Evolutionary conservation across 2,113 vertebrate species (phyloP), one percentile per base, ranked within the genome.

Genomic region (Dromiciops gliroides): DNA sequence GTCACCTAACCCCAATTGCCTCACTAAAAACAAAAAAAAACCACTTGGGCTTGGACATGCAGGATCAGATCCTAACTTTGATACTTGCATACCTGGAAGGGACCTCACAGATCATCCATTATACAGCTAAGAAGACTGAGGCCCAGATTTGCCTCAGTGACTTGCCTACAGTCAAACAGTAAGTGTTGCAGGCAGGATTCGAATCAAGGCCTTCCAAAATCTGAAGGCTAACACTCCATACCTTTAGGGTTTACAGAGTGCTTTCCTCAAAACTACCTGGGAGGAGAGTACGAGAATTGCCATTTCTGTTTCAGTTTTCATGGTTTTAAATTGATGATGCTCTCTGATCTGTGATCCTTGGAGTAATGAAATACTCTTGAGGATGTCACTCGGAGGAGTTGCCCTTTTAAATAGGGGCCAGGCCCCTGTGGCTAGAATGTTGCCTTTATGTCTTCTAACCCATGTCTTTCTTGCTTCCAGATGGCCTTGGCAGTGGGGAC

Each of bases 401-500:
- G 31, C 14, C 28, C 31, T 56, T 51, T 92, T 24, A 89, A 89
- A 22, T 28, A 11, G 0, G 24, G n/a, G 52, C 91, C 2, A 3
- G n/a, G 3, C 91, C n/a, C 31, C 14, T 16, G 22, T 1, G 51
- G 48, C 67, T 44, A 37, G 37, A 6, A 75, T n/a, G 37, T 44
- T 75, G 67, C 37, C 37, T 44, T 44, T 19, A 75, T 83, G 16
- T 83, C n/a, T 83, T 44, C 83, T 96, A 24, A 97, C 14, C 48
- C 47, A 37, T 47, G 25, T 93, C 83, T 94, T 53, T 96, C 93
- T 93, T 92, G 49, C n/a, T 97, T 97, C 44, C 89, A 98, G 98
- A 97, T 31, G 97, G 3, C 47, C 93, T 97, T 91, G 97, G 97
- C 51, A 98, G 98, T 0, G 98, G 97, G 2, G 98, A 97, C 49